Evolutionary conservation across 30 jellyfish, hydroid and myxozoan genomes (phyloP).

Genomic region (Hydra vulgaris): DNA sequence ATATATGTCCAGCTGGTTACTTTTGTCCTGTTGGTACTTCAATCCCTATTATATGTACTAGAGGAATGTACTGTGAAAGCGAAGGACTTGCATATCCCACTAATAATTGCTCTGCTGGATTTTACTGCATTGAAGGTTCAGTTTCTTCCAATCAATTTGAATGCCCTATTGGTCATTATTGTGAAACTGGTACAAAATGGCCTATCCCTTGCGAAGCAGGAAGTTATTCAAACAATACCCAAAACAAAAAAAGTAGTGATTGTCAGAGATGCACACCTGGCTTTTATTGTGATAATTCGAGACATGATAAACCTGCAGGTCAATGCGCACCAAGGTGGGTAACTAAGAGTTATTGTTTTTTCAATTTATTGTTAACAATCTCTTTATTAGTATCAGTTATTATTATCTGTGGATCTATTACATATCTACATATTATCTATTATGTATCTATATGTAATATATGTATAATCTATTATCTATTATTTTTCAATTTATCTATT

Average conservation of each 20-base stretch:
- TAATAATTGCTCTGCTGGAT: slow-evolving; percentile 84
- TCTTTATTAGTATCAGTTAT: too few relatives aligned
- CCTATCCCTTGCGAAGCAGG: slow-evolving; percentile 73
- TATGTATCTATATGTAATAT: too few relatives aligned
- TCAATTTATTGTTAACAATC: background rate
- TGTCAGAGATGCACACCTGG: slow-evolving; percentile 84
- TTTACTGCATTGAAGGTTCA: slow-evolving; percentile 61
- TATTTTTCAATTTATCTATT: too few relatives aligned
- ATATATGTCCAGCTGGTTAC: slow-evolving; percentile 26
- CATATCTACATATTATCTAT: too few relatives aligned
- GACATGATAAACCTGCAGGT: slow-evolving; percentile 33
- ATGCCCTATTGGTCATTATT: slow-evolving; percentile 77
- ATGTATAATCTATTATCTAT: too few relatives aligned
- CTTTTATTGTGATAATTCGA: slow-evolving; percentile 41
- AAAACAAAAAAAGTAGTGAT: slow-evolving; percentile 38
- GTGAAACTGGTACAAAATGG: slow-evolving; percentile 58
- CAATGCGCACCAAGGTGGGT: slow-evolving; percentile 44
- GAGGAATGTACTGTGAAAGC: slow-evolving; percentile 68
- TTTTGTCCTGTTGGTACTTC: slow-evolving; percentile 17
- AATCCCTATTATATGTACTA: slow-evolving; percentile 51
- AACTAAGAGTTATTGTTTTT: background rate
- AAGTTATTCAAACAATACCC: slow-evolving; percentile 57
- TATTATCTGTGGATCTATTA: too few relatives aligned
- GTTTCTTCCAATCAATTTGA: slow-evolving; percentile 51
- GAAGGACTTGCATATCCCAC: slow-evolving; percentile 71